Evolutionary conservation across 2,888 invertebrate genomes (phyloP), one percentile per base, ranked within the genome.

Genomic region (Zhuqinia jingwanae): DNA sequence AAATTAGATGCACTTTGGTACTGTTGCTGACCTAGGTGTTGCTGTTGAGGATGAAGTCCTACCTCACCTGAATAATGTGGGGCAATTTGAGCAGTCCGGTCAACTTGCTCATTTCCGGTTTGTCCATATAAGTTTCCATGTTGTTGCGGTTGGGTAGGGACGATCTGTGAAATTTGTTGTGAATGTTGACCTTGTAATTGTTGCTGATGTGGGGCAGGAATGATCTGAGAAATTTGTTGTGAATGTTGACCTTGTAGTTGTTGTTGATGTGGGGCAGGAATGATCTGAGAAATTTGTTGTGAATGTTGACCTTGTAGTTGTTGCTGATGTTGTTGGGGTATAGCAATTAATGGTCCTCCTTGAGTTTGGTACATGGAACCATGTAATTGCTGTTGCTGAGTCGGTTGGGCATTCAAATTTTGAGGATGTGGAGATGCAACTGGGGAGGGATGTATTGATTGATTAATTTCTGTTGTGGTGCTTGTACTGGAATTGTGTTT

Each of bases 1-100:
- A 17, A 20, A 17, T 79, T 17, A 22, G 30, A n/a, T 15, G 30
- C 36, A 17, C 22, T 20, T 15, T 83, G 76, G 2, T 47, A 68
- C 22, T 80, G 60, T n/a, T 17, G 58, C 36, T 63, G 47, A 22
- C 27, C 13, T 42, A 2, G 68, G 2, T 56, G 60, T 63, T 63
- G 56, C 20, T 79, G 78, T 17, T 17, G 78, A 11, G 60, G 78
- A 20, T 45, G 60, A 22, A 25, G 63, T 45, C 78, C 63, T n/a
- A 70, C 47, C 17, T 85, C 79, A 8, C 50, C 58, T 0, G 85
- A 79, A 25, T 53, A 83, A 25, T 78, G 70, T 30, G 65, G 20
- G 13, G 45, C 65, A 20, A 65, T n/a, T 8, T 53, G 68, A 0
- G 84, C 77, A 56, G 17, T 80, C 8, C 85, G 58, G 36, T 85